Evolutionary conservation across 2,888 invertebrate species (phyloP).

Genomic region (Gordius sp.): DNA sequence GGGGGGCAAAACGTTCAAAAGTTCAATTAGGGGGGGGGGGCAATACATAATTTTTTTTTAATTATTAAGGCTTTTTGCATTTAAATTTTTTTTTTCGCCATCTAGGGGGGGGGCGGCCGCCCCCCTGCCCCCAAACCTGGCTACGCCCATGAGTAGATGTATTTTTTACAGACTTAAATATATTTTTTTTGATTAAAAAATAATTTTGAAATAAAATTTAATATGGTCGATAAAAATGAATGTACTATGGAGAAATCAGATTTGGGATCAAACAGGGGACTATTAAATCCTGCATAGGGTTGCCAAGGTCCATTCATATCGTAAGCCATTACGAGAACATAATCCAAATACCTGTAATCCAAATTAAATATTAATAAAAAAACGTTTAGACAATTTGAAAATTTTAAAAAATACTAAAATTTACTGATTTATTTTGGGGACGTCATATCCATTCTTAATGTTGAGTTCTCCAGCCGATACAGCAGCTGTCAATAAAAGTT

Average conservation of each 20-base stretch:
- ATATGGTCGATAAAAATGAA: too few species aligned
- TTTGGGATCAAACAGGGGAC: background rate
- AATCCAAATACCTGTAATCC: background rate
- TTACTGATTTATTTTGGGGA: conserved; percentile 28
- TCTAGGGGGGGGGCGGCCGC: too few species aligned
- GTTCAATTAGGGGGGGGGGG: too few species aligned
- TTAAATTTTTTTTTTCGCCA: too few species aligned
- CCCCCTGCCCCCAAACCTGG: too few species aligned
- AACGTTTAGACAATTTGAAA: background rate
- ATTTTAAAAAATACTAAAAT: conserved; percentile 12
- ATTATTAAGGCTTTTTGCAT: too few species aligned
- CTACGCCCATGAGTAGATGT: too few species aligned
- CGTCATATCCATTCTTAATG: conserved; percentile 56
- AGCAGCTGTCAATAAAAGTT: conserved; percentile 50
- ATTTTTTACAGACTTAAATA: too few species aligned
- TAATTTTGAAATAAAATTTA: too few species aligned
- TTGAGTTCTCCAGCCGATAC: conserved; percentile 70
- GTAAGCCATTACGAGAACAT: background rate
- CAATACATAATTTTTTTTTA: too few species aligned
- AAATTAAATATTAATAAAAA: background rate
- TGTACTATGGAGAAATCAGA: background rate
- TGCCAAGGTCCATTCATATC: background rate
- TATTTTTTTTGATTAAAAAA: too few species aligned
- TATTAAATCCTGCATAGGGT: background rate
- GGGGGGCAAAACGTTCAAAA: too few species aligned